Conservation (phyloP, 2,888 invertebrate genomes). For the Didymodactylos carnosus region DNA sequence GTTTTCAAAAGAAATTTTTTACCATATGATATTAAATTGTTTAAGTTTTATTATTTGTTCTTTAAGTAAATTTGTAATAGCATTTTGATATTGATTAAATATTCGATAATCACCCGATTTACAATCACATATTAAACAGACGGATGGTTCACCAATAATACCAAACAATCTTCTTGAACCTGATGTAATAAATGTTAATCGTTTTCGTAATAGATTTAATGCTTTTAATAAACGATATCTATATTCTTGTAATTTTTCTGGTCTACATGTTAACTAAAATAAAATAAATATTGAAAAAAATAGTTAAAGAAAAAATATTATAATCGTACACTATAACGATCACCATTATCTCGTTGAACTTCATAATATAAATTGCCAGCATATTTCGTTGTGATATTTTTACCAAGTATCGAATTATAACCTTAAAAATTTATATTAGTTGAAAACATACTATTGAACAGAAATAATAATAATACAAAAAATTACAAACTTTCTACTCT, state of each 20-base stretch:
- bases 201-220: constrained; percentile 24
- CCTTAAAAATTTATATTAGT: constrained; percentile 25
- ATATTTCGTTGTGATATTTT: constrained; percentile 24
- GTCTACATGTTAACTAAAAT: constrained; percentile 23
- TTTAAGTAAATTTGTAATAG: constrained; percentile 25
- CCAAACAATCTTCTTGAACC: constrained; percentile 33
- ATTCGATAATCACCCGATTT: constrained; percentile 27
- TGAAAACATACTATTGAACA: constrained; percentile 18
- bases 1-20: background rate
- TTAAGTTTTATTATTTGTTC: constrained; percentile 29
- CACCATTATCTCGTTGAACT: constrained; percentile 1
- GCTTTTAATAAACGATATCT: constrained; percentile 25
- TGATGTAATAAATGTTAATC: constrained; percentile 32
- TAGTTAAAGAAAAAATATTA: background rate
- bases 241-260: constrained; percentile 25
- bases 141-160: constrained; percentile 27
- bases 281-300: background rate
- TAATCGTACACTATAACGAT: constrained; percentile 1
- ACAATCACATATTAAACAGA: constrained; percentile 30
- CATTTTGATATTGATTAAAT: constrained; percentile 29
- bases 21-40: constrained; percentile 33
- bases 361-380: constrained; percentile 25
- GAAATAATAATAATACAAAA: background rate
- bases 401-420: constrained; percentile 28
- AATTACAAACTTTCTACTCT: constrained; percentile 25